Conservation (phyloP, 2,888 invertebrate species). For the Eupithecia vulgata region DNA sequence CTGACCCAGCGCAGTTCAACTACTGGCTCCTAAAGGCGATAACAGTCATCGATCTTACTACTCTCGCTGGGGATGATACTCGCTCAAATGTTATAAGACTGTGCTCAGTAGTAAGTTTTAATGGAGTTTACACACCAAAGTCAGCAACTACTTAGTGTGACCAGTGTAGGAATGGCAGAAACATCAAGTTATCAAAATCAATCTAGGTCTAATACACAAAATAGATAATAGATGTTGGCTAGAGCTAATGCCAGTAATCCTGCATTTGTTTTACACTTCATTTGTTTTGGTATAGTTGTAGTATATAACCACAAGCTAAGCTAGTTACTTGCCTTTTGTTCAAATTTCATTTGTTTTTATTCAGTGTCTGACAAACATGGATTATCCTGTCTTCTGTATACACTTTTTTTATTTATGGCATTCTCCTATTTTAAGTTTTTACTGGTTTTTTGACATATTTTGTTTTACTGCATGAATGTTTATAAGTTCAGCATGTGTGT, state of each 20-base stretch:
- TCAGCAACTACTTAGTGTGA: neutral
- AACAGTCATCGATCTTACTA: conserved; percentile 95
- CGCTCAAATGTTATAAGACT: conserved; percentile 90
- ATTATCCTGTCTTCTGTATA: neutral
- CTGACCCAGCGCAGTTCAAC: conserved; percentile 81
- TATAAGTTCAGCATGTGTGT: neutral
- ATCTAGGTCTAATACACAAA: too few relatives aligned
- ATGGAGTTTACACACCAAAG: neutral
- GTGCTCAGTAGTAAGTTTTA: conserved; percentile 88
- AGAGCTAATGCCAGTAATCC: neutral
- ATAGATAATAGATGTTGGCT: neutral
- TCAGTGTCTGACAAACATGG: neutral
- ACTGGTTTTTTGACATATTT: neutral
- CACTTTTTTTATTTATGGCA: neutral
- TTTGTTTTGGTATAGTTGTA: neutral
- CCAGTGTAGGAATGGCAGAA: neutral
- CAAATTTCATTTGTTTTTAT: neutral
- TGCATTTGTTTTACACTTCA: neutral
- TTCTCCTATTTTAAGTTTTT: neutral
- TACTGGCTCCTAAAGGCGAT: conserved; percentile 93
- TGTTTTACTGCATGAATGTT: neutral
- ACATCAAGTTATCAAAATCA: too few relatives aligned
- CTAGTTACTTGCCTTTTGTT: neutral
- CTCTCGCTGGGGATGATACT: conserved; percentile 93
- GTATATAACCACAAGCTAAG: neutral